Evolutionary conservation across 2,797 vertebrate species (phyloP).

Genomic region (Danio albolineatus): DNA sequence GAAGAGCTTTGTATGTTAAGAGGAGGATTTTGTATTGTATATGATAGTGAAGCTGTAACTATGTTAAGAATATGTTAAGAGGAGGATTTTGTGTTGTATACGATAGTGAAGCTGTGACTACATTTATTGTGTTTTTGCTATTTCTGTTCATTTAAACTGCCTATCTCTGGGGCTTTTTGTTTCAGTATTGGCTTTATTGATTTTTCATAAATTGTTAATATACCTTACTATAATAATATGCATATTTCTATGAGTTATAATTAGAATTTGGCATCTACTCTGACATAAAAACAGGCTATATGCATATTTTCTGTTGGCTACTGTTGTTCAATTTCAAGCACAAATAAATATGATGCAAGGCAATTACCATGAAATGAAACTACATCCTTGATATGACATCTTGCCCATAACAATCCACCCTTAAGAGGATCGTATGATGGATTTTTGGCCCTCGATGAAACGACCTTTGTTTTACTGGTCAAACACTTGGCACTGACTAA

Average conservation of each 20-base stretch:
- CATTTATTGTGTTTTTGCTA: not conserved
- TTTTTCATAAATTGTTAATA: not conserved
- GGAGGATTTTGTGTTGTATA: no score
- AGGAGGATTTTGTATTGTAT: no score
- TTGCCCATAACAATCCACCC: not conserved
- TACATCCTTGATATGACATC: not conserved
- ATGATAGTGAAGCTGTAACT: no score
- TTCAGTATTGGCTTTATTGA: not conserved
- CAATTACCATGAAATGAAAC: not conserved
- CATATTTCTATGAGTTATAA: not conserved
- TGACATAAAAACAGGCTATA: not conserved
- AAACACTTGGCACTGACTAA: constrained; percentile 7
- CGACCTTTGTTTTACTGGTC: constrained; percentile 15
- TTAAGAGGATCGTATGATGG: not conserved
- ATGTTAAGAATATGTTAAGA: no score
- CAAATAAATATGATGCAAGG: not conserved
- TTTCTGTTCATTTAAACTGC: not conserved
- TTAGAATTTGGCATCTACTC: not conserved
- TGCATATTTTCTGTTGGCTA: not conserved
- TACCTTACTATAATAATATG: not conserved
- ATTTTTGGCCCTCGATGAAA: constrained; percentile 17
- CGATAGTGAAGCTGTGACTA: no score
- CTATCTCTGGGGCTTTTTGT: not conserved
- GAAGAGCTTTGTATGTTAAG: no score
- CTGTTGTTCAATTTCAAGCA: not conserved